These are phyloP conservation scores for Meganola albula DNA, from an alignment of 2,888 invertebrate genomes.

Conservation along the genomic window DNA sequence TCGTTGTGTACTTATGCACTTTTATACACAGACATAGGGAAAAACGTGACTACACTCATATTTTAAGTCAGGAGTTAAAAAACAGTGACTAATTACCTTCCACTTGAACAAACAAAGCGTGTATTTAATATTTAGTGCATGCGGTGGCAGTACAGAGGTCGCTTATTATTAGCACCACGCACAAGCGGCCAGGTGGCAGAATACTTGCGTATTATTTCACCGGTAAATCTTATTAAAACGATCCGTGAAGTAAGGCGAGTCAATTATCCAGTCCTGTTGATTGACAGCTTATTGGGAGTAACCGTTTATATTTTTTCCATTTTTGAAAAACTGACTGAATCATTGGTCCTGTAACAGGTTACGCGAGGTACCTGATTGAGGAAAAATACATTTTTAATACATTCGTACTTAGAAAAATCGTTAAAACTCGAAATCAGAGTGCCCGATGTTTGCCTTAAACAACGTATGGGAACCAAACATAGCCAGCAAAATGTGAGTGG, in stretches of 20 bases:
- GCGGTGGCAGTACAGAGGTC: constrained; percentile 23
- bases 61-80: constrained; percentile 7
- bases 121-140: constrained; percentile 22
- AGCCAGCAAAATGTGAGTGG: too few relatives aligned
- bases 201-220: constrained; percentile 32
- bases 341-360: too few relatives aligned
- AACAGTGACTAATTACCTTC: constrained; percentile 24
- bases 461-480: too few relatives aligned
- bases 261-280: constrained; percentile 34
- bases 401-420: constrained; percentile 21
- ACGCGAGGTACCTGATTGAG: too few relatives aligned
- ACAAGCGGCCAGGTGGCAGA: constrained; percentile 42
- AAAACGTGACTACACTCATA: too few relatives aligned
- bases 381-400: too few relatives aligned
- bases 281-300: constrained; percentile 42
- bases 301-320: constrained; percentile 23
- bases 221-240: constrained; percentile 36
- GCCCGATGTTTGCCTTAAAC: too few relatives aligned
- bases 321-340: too few relatives aligned
- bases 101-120: constrained; percentile 24
- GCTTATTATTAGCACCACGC: constrained; percentile 50
- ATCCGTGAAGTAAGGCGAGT: constrained; percentile 32
- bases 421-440: too few relatives aligned
- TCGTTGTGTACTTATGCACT: too few relatives aligned
- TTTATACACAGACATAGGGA: too few relatives aligned